Base-by-base conservation (phyloP, 2,113 vertebrate genomes). In the Callipepla squamata region DNA sequence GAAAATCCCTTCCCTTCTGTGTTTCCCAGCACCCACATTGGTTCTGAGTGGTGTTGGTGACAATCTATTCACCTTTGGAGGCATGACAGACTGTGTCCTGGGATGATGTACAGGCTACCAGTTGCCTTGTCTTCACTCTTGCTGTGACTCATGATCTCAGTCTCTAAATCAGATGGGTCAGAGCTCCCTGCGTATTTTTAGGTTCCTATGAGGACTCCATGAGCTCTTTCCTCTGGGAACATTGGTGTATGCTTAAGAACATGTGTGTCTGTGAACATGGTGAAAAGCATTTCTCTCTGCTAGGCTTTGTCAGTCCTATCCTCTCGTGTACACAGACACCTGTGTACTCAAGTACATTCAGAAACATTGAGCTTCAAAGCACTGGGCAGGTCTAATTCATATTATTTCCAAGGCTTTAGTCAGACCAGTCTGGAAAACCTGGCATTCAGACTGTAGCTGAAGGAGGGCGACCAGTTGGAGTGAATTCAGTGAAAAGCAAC, bases 381-480 rank as follows among this genome's bases (percentile, higher is more conserved):
- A 62, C 45, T 50, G 36, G 19, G 11, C 34, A 81, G 30, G 21
- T 11, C 3, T 0, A 1, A 66, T 80, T 80, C 7, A 9, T 85
- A 13, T 74, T 45, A 77, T 51, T 69, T 80, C 63, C 47, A 74
- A 70, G 75, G 40, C 42, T 84, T 84, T 77, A 47, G 62, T 65
- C 82, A 92, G 50, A 73, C 13, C 74, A 68, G 17, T 57, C 50
- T 94, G 84, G 90, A 93, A 95, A 96, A 68, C 50, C 36, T 63
- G 76, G 70, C 42, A 53, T 74, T 68, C 38, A 82, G 73, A 57
- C 73, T 7, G 58, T 87, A 65, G 75, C 44, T 68, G 68, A 80
- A 93, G 53, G 69, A 93, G 69, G 44, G 73, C 84, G 93, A 94
- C 77, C 81, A 93, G 92, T 72, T 82, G 84, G 86, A 95, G 45